A percentile compares a stretch with the other conserved stretches of the same genome.
These are phyloP conservation scores for Puffinus mauretanicus DNA, from an alignment of 2,113 vertebrate genomes.

Conservation along the genomic window DNA sequence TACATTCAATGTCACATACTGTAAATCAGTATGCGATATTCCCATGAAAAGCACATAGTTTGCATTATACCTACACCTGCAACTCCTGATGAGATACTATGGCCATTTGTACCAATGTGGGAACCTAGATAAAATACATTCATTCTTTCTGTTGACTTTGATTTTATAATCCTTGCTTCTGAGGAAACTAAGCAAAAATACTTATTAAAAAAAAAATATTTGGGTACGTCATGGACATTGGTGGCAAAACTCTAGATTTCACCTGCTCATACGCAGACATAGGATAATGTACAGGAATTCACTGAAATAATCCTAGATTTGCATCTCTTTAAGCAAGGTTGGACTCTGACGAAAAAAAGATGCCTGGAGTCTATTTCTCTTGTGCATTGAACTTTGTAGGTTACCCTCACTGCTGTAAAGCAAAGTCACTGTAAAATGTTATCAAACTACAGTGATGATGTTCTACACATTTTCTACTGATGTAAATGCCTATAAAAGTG, in stretches of 20 bases:
- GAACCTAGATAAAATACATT: neutral
- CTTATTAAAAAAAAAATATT: neutral
- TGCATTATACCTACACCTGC: neutral
- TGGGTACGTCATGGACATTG: fast-evolving
- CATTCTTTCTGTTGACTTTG: neutral
- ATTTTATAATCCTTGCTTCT: neutral
- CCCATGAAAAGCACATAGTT: neutral
- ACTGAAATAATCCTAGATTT: neutral
- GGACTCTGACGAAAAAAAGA: neutral
- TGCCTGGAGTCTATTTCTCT: neutral
- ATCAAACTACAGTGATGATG: neutral
- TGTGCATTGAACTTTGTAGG: neutral
- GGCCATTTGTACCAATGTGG: neutral
- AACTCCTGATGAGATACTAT: neutral
- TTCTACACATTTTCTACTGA: neutral
- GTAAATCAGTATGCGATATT: neutral
- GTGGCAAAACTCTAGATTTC: neutral
- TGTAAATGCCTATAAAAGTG: neutral
- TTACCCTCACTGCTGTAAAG: neutral
- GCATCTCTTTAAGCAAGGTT: neutral
- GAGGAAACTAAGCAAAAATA: neutral
- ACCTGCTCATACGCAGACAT: neutral
- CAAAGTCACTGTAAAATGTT: neutral
- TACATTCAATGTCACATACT: neutral
- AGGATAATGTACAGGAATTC: neutral